Evolutionary conservation across 2,797 vertebrate genomes (phyloP), one percentile per base, ranked within the genome.

Genomic region (Liasis olivaceus): DNA sequence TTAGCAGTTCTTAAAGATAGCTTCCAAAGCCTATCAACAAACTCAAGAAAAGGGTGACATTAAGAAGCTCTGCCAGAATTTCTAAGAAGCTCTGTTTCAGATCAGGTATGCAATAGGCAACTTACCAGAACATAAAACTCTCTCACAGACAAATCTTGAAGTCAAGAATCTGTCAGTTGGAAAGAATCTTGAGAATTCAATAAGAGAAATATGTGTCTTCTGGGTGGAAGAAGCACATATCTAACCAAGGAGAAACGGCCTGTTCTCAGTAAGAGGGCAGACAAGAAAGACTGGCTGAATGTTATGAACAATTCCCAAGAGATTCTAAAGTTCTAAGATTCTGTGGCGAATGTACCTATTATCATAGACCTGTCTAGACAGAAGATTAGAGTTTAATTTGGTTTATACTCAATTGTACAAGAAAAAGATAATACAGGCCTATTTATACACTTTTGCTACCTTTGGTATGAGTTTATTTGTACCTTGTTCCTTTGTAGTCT

Each of bases 401-500:
- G 69, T 66, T 62, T 90, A 12, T 54, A 86, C 87, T 64, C 17
- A 77, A 1, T 81, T 63, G n/a, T 91, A 26, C 8, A 22, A 47
- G 60, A 17, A 58, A 85, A 3, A 58, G 54, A 91, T 77, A 69
- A 89, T 24, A 60, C 22, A 81, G 24, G 20, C 20, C 47, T 87
- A n/a, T 91, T 91, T 89, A 87, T 60, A 89, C 12, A 51, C 12
- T 91, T 91, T 91, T 91, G 36, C 58, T 90, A 58, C 31, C 47
- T 87, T 81, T 51, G 3, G 26, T 81, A 26, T 62, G 11, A 90
- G 63, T 31, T 87, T 69, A 89, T 86, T 85, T 91, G 26, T 59
- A 11, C 5, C 5, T 93, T 42, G 64, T 58, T 86, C 87, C 85
- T 86, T 62, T 93, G 93, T 14, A 28, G n/a, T n/a, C 24, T 2